phyloP scores from a whole-genome alignment of 2,888 invertebrate genomes.

The Sicus ferrugineus region DNA sequence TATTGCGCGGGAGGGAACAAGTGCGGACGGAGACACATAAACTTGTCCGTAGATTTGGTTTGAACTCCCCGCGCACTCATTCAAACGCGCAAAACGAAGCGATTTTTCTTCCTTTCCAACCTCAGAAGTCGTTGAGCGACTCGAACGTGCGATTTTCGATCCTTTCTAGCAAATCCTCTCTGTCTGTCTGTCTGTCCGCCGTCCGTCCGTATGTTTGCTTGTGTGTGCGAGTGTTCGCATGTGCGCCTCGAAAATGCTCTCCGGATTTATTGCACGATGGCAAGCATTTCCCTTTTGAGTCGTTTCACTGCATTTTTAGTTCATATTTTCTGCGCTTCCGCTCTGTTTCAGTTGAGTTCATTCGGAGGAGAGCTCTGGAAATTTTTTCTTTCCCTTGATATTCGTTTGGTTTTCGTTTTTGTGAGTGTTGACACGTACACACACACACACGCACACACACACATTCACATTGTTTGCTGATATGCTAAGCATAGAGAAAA shows the following conservation, averaged over 20 bases:
- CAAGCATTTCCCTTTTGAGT: conserved; percentile 29
- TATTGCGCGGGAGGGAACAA: background rate
- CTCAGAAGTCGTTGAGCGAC: conserved; percentile 3
- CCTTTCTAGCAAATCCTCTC: background rate
- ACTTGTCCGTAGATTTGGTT: background rate
- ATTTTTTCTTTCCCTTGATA: background rate
- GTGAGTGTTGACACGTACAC: too few species aligned
- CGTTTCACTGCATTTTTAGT: conserved; percentile 28
- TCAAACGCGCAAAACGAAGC: background rate
- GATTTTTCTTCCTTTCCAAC: conserved; percentile 7
- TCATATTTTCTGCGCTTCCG: conserved; percentile 24
- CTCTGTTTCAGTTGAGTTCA: conserved; percentile 6
- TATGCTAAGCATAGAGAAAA: conserved; percentile 1
- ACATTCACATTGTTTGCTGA: too few species aligned
- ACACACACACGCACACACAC: too few species aligned
- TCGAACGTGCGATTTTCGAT: background rate
- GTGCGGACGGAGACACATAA: background rate
- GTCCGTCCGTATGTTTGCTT: background rate
- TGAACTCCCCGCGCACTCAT: background rate
- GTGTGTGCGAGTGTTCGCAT: background rate
- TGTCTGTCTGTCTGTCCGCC: background rate
- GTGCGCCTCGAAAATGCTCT: conserved; percentile 14
- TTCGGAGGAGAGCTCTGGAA: too few species aligned
- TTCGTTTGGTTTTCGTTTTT: too few species aligned
- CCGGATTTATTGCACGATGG: conserved; percentile 27